These are phyloP conservation scores for Drosophila fulvimacula DNA, from an alignment of 2,888 invertebrate species.

Conservation along the genomic window DNA sequence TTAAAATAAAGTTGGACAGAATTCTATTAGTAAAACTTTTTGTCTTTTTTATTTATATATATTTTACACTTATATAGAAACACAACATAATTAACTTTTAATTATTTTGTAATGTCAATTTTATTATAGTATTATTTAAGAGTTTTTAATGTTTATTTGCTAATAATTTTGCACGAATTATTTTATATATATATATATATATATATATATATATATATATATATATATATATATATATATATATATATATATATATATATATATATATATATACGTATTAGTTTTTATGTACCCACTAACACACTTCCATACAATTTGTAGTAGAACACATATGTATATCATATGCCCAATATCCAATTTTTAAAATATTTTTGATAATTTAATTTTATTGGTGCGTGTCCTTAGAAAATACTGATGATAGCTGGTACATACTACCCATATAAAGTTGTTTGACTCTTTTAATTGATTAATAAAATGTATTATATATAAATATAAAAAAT, in stretches of 20 bases:
- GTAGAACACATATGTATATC: neutral
- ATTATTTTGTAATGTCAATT: slow-evolving; percentile 2
- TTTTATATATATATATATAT: too few relatives aligned
- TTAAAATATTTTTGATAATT: too few relatives aligned
- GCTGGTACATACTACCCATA: neutral
- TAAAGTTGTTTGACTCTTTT: neutral
- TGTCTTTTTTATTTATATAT: slow-evolving; percentile 26
- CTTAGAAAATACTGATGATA: neutral
- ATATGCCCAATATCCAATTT: too few relatives aligned
- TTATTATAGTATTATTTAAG: neutral
- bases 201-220: too few relatives aligned
- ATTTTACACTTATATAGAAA: slow-evolving; percentile 19
- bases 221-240: too few relatives aligned
- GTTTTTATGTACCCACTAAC: neutral
- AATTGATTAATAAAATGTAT: neutral
- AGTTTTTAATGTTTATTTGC: slow-evolving; percentile 17
- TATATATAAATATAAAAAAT: neutral
- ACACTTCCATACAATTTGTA: too few relatives aligned
- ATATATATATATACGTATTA: too few relatives aligned
- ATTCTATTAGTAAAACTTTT: slow-evolving; percentile 31
- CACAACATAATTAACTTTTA: slow-evolving; percentile 16
- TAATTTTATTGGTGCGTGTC: neutral
- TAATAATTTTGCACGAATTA: neutral
- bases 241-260: too few relatives aligned
- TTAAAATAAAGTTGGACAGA: slow-evolving; percentile 52